Percentiles rank a stretch among this genome's conserved stretches.
Conservation (phyloP, 2,797 vertebrate genomes). For the Neostethus bicornis region DNA sequence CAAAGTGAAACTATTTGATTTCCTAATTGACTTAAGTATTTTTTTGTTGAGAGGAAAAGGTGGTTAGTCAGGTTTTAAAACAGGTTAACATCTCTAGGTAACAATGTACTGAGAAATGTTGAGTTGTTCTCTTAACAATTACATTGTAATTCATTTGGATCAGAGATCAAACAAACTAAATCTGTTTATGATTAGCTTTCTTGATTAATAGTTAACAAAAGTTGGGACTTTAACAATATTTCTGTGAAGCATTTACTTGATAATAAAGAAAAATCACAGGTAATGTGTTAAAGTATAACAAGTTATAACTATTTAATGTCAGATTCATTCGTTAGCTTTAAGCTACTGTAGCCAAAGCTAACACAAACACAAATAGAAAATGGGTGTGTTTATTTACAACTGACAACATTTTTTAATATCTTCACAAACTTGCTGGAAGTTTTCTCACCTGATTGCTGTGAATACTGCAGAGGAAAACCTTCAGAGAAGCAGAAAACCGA, state of each 20-base stretch:
- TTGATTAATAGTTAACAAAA: background rate
- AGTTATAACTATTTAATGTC: background rate
- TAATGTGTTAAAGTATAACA: background rate
- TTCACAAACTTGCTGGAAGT: background rate
- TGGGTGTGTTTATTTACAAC: background rate
- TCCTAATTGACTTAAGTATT: background rate
- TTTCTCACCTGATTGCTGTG: conserved; percentile 73
- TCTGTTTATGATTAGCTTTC: conserved; percentile 15
- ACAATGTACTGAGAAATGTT: background rate
- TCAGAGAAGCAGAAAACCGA: conserved; percentile 60
- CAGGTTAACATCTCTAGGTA: conserved; percentile 10
- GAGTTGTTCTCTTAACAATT: conserved; percentile 2
- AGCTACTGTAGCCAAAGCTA: conserved; percentile 35
- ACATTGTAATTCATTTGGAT: conserved; percentile 22
- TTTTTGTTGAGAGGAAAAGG: background rate
- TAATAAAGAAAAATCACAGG: too few relatives aligned
- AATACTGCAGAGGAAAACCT: conserved; percentile 72
- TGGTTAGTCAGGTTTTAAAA: background rate
- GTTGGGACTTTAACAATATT: conserved; percentile 24
- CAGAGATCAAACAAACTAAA: background rate
- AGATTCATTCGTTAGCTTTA: conserved; percentile 50
- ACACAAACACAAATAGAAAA: conserved; percentile 6
- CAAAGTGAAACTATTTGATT: background rate
- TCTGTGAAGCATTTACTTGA: background rate
- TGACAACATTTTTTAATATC: background rate